Base-by-base conservation (phyloP, 2,113 vertebrate genomes). In the Rhineura floridana region DNA sequence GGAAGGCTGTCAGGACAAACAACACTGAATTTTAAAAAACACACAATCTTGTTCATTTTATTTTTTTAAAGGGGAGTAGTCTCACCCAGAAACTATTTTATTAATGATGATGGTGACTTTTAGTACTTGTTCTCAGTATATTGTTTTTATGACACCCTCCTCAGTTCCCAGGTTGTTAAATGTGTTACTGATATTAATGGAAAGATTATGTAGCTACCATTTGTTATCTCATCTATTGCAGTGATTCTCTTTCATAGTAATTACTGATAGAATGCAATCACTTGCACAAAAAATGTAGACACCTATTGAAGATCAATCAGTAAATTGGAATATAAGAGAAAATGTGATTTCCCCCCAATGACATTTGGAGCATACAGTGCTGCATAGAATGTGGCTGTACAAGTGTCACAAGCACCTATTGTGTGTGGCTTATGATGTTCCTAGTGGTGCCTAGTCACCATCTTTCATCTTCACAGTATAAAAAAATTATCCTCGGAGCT, bases 31-130 rank as follows among this genome's bases (percentile, higher is more conserved):
- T 10, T 28, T 46, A 70, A 36, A 81, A 50, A 70, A n/a, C n/a
- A n/a, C n/a, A n/a, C n/a, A 52, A 52, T 52, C 44, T 39, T 42
- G 83, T 39, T 6, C 21, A 30, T 59, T 84, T 55, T 25, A 59
- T 59, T 52, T 52, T 78, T 12, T 30, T 42, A 13, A 65, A 82
- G 80, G 19, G 73, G 15, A 76, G 63, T 65, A 42, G 55, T 55
- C 72, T 85, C 39, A 77, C 30, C 30, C 28, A n/a, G 36, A 76
- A 85, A 59, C 76, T 65, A 85, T 85, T 85, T 85, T 77, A 48
- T 63, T 76, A 15, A 46, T 77, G 46, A 48, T 63, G 36, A 15
- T 46, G 2, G 8, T 62, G 3, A 25, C 28, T 76, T 76, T 85
- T n/a, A 23, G 48, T 83, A 48, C 42, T 36, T 83, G 12, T 48